Base-by-base conservation (phyloP, 2,797 vertebrate genomes). In the Craterocephalus amniculus region DNA sequence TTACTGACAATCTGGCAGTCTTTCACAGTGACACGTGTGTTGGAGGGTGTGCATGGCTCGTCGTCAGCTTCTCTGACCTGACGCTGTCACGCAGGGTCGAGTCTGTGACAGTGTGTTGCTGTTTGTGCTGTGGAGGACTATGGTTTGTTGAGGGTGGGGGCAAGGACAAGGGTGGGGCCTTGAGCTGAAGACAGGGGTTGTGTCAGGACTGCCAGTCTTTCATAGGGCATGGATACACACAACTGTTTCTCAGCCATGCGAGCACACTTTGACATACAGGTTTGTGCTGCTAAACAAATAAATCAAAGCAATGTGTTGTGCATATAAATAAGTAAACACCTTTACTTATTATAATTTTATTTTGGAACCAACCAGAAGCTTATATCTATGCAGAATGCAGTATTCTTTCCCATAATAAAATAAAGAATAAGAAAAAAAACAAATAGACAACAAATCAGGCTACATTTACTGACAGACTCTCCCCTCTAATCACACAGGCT, bases 1-100 rank as follows among this genome's bases (percentile, higher is more conserved):
- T 86, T 81, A 80, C 79, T 86, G 88, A 90, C 89, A 91, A 86
- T 61, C 76, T 87, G 88, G 82, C 89, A 86, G 81, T 79, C 86
- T 75, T 77, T 89, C 88, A 80, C 83, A 45, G 67, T 89, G 90
- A 90, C 76, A 77, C 78, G 80, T 85, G 83, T 84, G 88, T 86
- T 88, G 85, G 87, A 87, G 76, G 84, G 83, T 83, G 86, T 79
- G 81, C 79, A 67, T 72, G 58, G 76, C 82, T 80, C 45, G 63
- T 67, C 38, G 32, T 55, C 79, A 5, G 83, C 78, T 80, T 82
- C 81, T 7, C 14, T 90, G 90, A 86, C 92, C 88, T 82, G 9
- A 4, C 35, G 82, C 89, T 89, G 90, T 88, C 90, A 83, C 72
- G 0, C 52, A 65, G 84, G 88, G 83, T 85, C 13, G 72, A 85